phyloP scores from a whole-genome alignment of 2,797 vertebrate species.

The Valencia hispanica region DNA sequence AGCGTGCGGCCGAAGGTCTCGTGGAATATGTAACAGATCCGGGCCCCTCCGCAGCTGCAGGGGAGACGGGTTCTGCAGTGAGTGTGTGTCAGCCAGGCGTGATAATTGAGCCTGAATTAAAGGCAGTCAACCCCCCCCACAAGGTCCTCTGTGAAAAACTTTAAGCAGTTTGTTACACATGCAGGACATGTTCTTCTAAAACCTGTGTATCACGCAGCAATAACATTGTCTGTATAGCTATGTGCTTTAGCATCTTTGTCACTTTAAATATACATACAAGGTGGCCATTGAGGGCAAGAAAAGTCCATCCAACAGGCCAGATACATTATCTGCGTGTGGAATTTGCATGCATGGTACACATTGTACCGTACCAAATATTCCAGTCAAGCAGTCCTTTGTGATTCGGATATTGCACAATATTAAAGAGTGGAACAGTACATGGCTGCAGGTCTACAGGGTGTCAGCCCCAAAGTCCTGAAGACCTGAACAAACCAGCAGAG shows the following conservation, averaged over 20 bases:
- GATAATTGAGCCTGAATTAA: constrained; percentile 44
- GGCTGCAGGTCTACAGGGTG: no score
- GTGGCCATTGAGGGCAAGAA: no score
- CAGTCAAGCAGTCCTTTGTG: background rate
- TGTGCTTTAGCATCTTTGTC: background rate
- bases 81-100: constrained; percentile 36
- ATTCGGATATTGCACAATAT: background rate
- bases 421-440: no score
- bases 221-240: background rate
- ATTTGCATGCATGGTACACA: background rate
- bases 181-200: background rate
- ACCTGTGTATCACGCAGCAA: background rate
- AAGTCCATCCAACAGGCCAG: no score
- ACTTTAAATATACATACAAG: no score
- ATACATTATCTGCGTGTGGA: background rate
- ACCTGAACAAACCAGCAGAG: background rate
- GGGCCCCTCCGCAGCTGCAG: constrained; percentile 84
- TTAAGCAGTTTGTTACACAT: background rate
- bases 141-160: background rate
- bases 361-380: background rate
- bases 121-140: constrained; percentile 46
- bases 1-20: constrained; percentile 87
- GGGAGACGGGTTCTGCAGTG: constrained; percentile 46
- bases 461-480: background rate
- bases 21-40: constrained; percentile 89